Percentiles rank a stretch among this genome's conserved stretches.
Evolutionary conservation across 2,888 invertebrate species (phyloP).

Genomic region (Dendrolimus pini): DNA sequence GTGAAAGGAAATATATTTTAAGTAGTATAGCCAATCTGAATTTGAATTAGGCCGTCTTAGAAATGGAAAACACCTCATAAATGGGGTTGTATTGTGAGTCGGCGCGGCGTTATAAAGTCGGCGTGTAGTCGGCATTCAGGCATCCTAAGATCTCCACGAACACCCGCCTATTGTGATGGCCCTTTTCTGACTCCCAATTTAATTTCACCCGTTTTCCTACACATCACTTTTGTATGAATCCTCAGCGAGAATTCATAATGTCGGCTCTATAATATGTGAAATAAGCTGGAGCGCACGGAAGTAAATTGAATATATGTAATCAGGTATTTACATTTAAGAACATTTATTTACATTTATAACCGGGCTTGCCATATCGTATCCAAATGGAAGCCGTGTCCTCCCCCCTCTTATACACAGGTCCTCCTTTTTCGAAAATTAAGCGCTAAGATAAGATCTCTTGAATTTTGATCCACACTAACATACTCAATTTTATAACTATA

Average conservation of each 20-base stretch:
- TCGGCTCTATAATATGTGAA: background rate
- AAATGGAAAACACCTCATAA: constrained; percentile 40
- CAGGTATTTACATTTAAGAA: background rate
- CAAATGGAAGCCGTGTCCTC: too few relatives aligned
- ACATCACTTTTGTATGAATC: constrained; percentile 32
- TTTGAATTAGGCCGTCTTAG: constrained; percentile 40
- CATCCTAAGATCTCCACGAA: constrained; percentile 33
- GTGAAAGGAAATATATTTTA: constrained; percentile 31
- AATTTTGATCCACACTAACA: too few relatives aligned
- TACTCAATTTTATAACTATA: too few relatives aligned
- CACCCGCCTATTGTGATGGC: constrained; percentile 43
- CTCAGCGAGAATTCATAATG: constrained; percentile 15
- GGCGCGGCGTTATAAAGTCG: constrained; percentile 40
- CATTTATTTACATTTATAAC: background rate
- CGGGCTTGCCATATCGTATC: too few relatives aligned
- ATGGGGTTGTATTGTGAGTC: constrained; percentile 44
- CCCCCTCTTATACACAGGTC: too few relatives aligned
- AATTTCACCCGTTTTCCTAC: constrained; percentile 50
- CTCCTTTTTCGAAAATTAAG: too few relatives aligned
- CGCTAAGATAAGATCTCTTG: too few relatives aligned
- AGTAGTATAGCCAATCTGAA: constrained; percentile 38
- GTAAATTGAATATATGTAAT: background rate
- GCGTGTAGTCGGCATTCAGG: constrained; percentile 45
- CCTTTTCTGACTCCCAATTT: constrained; percentile 55
- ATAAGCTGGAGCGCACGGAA: background rate